Percentiles rank a stretch among this genome's conserved stretches.
These are phyloP conservation scores for Bactericera cockerelli DNA, from an alignment of 1,140 invertebrate species.

Conservation along the genomic window DNA sequence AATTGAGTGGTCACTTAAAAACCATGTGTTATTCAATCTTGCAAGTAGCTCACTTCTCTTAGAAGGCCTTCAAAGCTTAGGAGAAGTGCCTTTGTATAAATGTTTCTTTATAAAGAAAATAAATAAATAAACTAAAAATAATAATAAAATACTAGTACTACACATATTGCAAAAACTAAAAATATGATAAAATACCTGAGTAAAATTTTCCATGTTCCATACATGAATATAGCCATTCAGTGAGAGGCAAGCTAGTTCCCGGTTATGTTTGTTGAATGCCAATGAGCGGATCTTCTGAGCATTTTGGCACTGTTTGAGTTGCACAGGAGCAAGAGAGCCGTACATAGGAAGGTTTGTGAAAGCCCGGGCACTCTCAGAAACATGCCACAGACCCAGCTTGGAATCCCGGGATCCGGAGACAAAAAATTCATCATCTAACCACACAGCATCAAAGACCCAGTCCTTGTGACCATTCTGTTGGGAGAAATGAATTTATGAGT, in stretches of 20 bases:
- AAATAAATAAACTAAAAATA: too few relatives aligned
- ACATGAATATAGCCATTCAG: constrained; percentile 81
- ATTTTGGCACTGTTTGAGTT: constrained; percentile 52
- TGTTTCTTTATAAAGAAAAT: too few relatives aligned
- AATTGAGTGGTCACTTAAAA: too few relatives aligned
- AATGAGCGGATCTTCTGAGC: constrained; percentile 74
- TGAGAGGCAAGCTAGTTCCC: constrained; percentile 81
- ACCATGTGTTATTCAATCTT: too few relatives aligned
- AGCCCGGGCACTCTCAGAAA: constrained; percentile 30
- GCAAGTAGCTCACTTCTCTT: too few relatives aligned
- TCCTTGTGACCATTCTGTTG: constrained; percentile 58
- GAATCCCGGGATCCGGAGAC: constrained; percentile 87
- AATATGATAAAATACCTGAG: constrained; percentile 48
- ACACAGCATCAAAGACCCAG: constrained; percentile 90
- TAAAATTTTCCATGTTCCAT: constrained; percentile 73
- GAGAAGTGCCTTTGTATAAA: too few relatives aligned
- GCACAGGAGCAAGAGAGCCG: constrained; percentile 45
- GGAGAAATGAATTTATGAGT: too few relatives aligned
- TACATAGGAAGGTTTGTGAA: constrained; percentile 18
- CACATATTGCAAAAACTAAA: too few relatives aligned
- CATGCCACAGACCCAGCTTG: constrained; percentile 62
- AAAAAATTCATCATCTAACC: constrained; percentile 90
- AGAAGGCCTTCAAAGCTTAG: too few relatives aligned
- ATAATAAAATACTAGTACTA: too few relatives aligned
- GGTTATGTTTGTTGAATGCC: constrained; percentile 67